phyloP scores from a whole-genome alignment of 2,113 vertebrate species.

The Ceyx cyanopectus region DNA sequence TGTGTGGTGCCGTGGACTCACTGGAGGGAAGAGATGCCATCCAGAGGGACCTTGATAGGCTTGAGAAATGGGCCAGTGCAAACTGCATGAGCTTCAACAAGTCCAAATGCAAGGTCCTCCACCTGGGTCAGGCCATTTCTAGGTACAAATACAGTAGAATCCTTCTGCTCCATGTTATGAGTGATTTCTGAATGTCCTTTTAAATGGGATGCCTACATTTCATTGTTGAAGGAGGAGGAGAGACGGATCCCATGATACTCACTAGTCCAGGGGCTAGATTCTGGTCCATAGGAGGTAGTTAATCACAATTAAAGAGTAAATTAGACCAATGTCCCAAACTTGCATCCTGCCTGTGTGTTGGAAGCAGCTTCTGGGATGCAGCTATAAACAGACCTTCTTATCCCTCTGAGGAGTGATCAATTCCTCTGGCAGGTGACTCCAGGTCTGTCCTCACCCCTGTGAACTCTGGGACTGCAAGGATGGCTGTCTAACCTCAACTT shows the following conservation, averaged over 20 bases:
- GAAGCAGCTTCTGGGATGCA: background rate
- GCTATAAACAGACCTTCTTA: background rate
- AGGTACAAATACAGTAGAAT: background rate
- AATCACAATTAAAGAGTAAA: background rate
- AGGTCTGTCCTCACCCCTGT: background rate
- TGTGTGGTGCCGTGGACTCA: no score
- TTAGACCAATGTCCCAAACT: background rate
- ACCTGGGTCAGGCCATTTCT: no score
- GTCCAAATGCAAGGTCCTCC: no score
- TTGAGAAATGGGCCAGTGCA: no score
- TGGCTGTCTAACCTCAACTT: background rate
- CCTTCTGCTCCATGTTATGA: background rate
- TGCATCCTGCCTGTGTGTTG: rapidly evolving
- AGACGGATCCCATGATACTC: background rate
- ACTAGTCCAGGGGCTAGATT: background rate
- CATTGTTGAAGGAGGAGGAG: background rate
- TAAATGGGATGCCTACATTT: background rate
- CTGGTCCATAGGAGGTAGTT: background rate
- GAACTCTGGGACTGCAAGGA: background rate
- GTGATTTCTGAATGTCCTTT: background rate
- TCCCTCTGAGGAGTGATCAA: rapidly evolving
- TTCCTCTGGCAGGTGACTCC: background rate
- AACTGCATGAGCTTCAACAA: no score
- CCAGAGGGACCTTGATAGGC: no score
- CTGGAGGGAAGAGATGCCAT: no score